A percentile compares a stretch with the other conserved stretches of the same genome.
phyloP scores from a whole-genome alignment of 2,113 vertebrate species.

The Copsychus sechellarum region DNA sequence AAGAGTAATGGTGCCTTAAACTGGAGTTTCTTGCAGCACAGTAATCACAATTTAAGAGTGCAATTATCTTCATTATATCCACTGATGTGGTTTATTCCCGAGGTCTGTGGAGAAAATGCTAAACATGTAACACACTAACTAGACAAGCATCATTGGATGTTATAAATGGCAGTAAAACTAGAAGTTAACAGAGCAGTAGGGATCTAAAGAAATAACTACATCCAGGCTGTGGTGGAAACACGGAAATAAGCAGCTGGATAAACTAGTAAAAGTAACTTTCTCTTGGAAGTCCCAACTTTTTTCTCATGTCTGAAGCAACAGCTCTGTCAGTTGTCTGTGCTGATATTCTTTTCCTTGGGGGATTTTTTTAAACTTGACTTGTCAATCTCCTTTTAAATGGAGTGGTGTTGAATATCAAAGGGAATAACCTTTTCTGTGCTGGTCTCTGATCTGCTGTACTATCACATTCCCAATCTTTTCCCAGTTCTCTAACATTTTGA shows the following conservation, averaged over 20 bases:
- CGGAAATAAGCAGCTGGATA: not conserved
- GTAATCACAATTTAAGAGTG: not conserved
- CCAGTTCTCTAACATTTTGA: not conserved
- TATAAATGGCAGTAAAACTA: not conserved
- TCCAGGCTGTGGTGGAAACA: not conserved
- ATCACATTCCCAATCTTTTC: not conserved
- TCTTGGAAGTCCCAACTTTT: not conserved
- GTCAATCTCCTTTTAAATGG: slow-evolving; percentile 23
- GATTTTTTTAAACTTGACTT: not conserved
- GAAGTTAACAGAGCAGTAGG: not conserved
- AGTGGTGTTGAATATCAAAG: slow-evolving; percentile 44
- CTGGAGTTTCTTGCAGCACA: not conserved
- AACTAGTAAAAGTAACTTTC: not conserved
- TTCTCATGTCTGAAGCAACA: not conserved
- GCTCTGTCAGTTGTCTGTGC: not conserved
- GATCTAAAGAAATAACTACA: not conserved
- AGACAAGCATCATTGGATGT: not conserved
- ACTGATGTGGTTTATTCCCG: not conserved
- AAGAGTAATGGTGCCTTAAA: not conserved
- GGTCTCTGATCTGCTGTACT: not conserved
- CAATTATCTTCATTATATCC: not conserved
- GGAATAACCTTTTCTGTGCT: not conserved
- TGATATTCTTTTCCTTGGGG: not conserved
- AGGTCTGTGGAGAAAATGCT: not conserved
- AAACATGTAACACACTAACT: not conserved